phyloP scores from a whole-genome alignment of 2,888 invertebrate species.

The Drepanosiphum platanoidis region DNA sequence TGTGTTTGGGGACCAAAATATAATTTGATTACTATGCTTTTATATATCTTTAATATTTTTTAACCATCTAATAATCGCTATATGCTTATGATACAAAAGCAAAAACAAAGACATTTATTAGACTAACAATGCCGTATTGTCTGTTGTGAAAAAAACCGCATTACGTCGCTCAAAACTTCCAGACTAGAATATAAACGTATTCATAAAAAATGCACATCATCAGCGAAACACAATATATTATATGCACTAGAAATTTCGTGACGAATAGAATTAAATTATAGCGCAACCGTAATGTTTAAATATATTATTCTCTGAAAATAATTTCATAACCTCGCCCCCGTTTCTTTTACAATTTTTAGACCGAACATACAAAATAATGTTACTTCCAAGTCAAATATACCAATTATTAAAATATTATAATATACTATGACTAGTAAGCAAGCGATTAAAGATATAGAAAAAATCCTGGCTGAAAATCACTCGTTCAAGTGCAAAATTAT shows the following conservation, averaged over 20 bases:
- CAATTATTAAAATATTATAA: no score
- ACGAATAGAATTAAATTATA: background rate
- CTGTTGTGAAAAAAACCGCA: background rate
- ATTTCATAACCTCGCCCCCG: background rate
- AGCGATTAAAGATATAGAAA: no score
- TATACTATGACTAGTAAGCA: no score
- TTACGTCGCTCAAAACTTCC: slow-evolving; percentile 6
- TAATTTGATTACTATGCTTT: slow-evolving; percentile 7
- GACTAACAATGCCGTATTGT: slow-evolving; percentile 7
- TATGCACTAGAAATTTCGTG: background rate
- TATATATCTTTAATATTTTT: background rate
- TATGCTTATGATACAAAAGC: background rate
- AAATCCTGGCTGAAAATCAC: no score
- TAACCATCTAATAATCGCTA: background rate
- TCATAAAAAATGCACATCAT: slow-evolving; percentile 13
- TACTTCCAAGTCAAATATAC: no score
- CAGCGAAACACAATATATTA: slow-evolving; percentile 1
- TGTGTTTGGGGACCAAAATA: background rate
- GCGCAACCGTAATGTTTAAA: background rate
- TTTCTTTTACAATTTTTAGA: no score
- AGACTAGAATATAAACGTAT: slow-evolving; percentile 29
- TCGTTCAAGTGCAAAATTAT: no score
- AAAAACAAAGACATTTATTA: background rate
- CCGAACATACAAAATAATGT: no score
- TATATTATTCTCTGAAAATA: background rate